These are phyloP conservation scores for Drosophila gunungcola DNA, from an alignment of 1,140 invertebrate genomes.

Conservation along the genomic window DNA sequence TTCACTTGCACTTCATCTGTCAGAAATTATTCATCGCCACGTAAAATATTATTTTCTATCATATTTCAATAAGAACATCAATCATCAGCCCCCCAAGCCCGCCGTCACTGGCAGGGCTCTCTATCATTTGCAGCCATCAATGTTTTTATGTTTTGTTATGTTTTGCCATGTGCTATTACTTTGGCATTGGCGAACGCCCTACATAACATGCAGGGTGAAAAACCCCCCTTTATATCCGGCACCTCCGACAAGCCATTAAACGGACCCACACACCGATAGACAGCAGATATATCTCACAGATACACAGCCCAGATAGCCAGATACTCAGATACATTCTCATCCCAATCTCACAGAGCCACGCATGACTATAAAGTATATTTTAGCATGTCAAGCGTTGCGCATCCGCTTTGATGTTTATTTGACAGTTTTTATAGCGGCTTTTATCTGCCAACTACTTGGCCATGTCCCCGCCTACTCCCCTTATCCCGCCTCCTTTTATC, in stretches of 20 bases:
- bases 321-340: slow-evolving; percentile 46
- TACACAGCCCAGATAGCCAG: slow-evolving; percentile 11
- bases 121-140: slow-evolving; percentile 76
- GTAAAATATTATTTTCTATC: slow-evolving; percentile 46
- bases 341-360: slow-evolving; percentile 57
- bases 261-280: slow-evolving; percentile 19
- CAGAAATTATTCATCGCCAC: slow-evolving; percentile 16
- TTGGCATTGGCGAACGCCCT: slow-evolving; percentile 71
- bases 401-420: slow-evolving; percentile 84
- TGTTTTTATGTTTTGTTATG: slow-evolving; percentile 71
- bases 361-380: slow-evolving; percentile 84
- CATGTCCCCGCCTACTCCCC: slow-evolving; percentile 15
- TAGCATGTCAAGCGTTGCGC: slow-evolving; percentile 83
- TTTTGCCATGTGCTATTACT: slow-evolving; percentile 77
- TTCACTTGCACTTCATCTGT: slow-evolving; percentile 26
- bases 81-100: slow-evolving; percentile 21
- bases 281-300: slow-evolving; percentile 30
- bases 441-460: slow-evolving; percentile 82
- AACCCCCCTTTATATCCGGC: slow-evolving; percentile 3
- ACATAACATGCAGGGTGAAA: slow-evolving; percentile 30
- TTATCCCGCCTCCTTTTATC: slow-evolving; percentile 36
- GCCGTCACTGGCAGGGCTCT: slow-evolving; percentile 30
- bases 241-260: slow-evolving; percentile 54
- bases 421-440: slow-evolving; percentile 84
- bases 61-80: slow-evolving; percentile 44